Evolutionary conservation across 2,888 invertebrate species (phyloP).

Genomic region (Elegia similella): DNA sequence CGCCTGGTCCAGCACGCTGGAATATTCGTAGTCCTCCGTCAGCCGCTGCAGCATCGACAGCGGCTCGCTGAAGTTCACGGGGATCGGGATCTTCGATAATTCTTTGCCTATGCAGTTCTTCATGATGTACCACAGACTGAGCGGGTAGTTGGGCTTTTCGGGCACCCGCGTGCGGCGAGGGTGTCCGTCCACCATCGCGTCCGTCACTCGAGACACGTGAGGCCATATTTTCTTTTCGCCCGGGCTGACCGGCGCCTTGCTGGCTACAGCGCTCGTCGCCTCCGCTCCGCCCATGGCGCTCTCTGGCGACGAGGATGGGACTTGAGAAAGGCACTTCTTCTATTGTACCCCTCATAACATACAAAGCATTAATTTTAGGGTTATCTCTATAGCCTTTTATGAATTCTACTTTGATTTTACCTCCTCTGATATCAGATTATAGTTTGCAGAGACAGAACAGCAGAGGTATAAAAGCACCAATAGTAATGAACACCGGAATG

Average conservation of each 20-base stretch:
- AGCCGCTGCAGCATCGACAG: slow-evolving; percentile 98
- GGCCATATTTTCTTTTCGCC: slow-evolving; percentile 60
- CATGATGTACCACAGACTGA: slow-evolving; percentile 99
- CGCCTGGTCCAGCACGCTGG: slow-evolving; percentile 94
- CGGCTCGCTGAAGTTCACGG: slow-evolving; percentile 99
- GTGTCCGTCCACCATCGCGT: slow-evolving; percentile 68
- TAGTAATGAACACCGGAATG: slow-evolving; percentile 95
- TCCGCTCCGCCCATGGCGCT: slow-evolving; percentile 62
- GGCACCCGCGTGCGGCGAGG: slow-evolving; percentile 91
- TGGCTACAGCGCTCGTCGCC: slow-evolving; percentile 32
- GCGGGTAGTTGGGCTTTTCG: slow-evolving; percentile 95
- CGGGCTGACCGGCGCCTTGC: slow-evolving; percentile 36
- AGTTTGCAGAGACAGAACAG: slow-evolving; percentile 97
- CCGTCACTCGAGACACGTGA: slow-evolving; percentile 57
- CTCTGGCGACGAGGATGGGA: too few species aligned
- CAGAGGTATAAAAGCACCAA: slow-evolving; percentile 96
- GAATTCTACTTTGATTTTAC: slow-evolving; percentile 92
- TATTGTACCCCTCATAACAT: slow-evolving; percentile 91
- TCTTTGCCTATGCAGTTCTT: slow-evolving; percentile 99
- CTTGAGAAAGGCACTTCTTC: slow-evolving; percentile 91
- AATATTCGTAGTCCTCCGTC: slow-evolving; percentile 99
- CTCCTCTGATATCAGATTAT: slow-evolving; percentile 84
- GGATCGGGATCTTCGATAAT: slow-evolving; percentile 99
- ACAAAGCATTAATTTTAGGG: slow-evolving; percentile 98
- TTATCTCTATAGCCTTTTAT: slow-evolving; percentile 97